Percentiles rank a stretch among this genome's conserved stretches.
Conservation (phyloP, 2,113 vertebrate genomes). For the Salvelinus alpinus region DNA sequence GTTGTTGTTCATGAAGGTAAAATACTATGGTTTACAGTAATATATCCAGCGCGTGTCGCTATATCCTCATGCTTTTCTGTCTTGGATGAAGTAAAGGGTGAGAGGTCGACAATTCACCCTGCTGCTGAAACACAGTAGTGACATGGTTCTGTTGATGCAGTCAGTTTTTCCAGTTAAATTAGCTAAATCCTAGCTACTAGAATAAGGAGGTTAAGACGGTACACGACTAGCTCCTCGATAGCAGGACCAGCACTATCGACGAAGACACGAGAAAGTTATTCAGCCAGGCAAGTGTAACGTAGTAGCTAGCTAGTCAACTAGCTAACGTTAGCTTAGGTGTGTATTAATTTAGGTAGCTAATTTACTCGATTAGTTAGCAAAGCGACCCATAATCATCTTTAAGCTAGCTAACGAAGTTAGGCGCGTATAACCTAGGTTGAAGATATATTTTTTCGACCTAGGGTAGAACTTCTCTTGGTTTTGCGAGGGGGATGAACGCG, state of each 20-base stretch:
- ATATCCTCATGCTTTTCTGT: no score
- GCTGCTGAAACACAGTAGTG: constrained; percentile 11
- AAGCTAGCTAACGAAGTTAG: no score
- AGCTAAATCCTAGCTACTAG: not conserved
- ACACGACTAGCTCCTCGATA: not conserved
- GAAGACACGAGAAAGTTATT: not conserved
- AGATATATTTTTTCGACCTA: no score
- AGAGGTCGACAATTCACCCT: constrained; percentile 56
- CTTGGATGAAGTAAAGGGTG: constrained; percentile 17
- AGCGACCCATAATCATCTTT: no score
- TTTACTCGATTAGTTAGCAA: no score
- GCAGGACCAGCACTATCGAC: not conserved
- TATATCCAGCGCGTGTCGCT: constrained; percentile 42
- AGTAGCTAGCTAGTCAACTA: not conserved
- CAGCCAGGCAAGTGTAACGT: not conserved
- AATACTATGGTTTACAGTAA: no score
- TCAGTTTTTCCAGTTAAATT: not conserved
- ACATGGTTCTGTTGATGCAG: constrained; percentile 1
- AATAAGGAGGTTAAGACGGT: not conserved
- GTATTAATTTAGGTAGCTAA: no score
- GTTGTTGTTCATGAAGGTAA: no score
- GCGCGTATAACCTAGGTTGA: no score
- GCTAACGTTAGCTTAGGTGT: not conserved
- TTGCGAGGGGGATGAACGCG: no score
- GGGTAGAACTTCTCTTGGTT: no score